These are phyloP conservation scores for Colletes collaris DNA, from an alignment of 2,888 invertebrate genomes.

Conservation along the genomic window DNA sequence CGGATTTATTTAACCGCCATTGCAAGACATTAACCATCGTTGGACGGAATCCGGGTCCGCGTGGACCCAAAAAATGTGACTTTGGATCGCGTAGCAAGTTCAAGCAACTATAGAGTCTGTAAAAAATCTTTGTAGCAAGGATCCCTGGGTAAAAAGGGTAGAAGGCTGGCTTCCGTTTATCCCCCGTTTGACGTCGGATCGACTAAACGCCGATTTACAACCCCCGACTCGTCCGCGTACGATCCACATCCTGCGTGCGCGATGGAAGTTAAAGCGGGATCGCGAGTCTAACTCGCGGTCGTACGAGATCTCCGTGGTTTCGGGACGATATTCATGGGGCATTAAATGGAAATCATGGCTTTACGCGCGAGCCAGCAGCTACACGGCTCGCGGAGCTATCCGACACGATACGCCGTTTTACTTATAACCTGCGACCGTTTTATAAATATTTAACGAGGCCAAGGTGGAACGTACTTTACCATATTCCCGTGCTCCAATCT, in stretches of 20 bases:
- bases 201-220: conserved; percentile 23
- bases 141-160: too few species aligned
- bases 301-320: conserved; percentile 12
- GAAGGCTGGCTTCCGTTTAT: not conserved
- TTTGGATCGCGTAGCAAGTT: too few species aligned
- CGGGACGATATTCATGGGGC: conserved; percentile 69
- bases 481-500: conserved; percentile 28
- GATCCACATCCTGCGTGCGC: conserved; percentile 11
- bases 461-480: conserved; percentile 41
- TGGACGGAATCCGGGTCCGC: too few species aligned
- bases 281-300: not conserved
- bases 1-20: not conserved
- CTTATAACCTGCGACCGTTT: conserved; percentile 71
- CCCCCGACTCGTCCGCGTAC: not conserved
- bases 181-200: not conserved
- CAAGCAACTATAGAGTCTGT: too few species aligned
- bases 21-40: not conserved
- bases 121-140: too few species aligned
- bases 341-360: conserved; percentile 77
- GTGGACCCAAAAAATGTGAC: too few species aligned
- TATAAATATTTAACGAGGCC: conserved; percentile 75
- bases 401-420: conserved; percentile 66
- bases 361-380: conserved; percentile 59
- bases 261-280: conserved; percentile 10
- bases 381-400: conserved; percentile 44